These are phyloP conservation scores for Phataginus tetradactyla DNA, from an alignment of 2,797 vertebrate species.

Conservation along the genomic window DNA sequence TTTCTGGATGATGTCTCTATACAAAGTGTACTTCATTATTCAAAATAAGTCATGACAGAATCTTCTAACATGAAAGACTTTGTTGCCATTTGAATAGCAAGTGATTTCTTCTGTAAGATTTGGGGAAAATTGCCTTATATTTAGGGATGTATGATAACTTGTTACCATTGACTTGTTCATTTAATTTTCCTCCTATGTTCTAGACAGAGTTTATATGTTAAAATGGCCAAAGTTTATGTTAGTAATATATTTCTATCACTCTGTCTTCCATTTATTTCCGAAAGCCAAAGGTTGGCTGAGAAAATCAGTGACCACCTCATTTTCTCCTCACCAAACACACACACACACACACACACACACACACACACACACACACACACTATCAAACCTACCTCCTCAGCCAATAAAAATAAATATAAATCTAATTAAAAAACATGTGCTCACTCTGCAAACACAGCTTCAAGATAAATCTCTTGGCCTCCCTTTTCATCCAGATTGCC, in stretches of 20 bases:
- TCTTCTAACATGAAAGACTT: not conserved
- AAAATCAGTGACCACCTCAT: not conserved
- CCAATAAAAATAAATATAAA: slow-evolving; percentile 71
- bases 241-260: not conserved
- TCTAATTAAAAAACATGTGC: slow-evolving; percentile 71
- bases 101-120: not conserved
- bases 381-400: slow-evolving; percentile 16
- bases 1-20: not conserved
- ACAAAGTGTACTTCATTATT: not conserved
- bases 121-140: not conserved
- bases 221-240: slow-evolving; percentile 24
- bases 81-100: not conserved
- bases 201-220: not conserved
- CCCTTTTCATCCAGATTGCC: slow-evolving; percentile 66
- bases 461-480: slow-evolving; percentile 70
- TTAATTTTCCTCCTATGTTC: slow-evolving; percentile 6
- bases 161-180: not conserved
- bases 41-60: not conserved
- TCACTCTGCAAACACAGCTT: slow-evolving; percentile 66
- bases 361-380: not conserved
- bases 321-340: not conserved
- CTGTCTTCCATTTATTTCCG: not conserved
- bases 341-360: not conserved
- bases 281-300: not conserved
- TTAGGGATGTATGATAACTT: not conserved